phyloP scores from a whole-genome alignment of 2,888 invertebrate species.

The Cataglyphis altisquamis region DNA sequence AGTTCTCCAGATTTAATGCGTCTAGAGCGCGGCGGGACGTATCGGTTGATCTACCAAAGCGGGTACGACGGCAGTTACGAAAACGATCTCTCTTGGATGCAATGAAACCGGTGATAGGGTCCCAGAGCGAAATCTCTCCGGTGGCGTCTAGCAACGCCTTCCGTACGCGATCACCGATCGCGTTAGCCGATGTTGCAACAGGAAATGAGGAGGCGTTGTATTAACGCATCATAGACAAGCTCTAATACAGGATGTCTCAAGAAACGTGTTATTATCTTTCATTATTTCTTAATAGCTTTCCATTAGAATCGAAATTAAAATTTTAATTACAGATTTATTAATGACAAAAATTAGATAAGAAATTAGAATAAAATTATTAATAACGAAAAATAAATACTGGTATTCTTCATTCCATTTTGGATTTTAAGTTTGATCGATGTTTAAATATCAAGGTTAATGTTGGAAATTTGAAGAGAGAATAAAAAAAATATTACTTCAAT shows the following conservation, averaged over 20 bases:
- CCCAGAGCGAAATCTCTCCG: constrained; percentile 23
- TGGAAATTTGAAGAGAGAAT: neutral
- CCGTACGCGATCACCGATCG: constrained; percentile 38
- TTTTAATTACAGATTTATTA: neutral
- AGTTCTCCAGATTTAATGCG: constrained; percentile 50
- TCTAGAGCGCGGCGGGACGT: constrained; percentile 41
- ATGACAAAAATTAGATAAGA: neutral
- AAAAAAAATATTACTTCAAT: neutral
- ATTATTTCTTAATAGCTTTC: neutral
- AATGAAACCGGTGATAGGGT: constrained; percentile 30
- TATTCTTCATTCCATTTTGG: too few species aligned
- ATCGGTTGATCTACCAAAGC: constrained; percentile 25
- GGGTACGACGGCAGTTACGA: constrained; percentile 23
- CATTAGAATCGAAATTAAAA: neutral
- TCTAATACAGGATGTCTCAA: neutral
- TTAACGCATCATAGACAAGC: constrained; percentile 5
- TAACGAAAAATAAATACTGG: neutral
- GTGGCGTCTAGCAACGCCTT: constrained; percentile 35
- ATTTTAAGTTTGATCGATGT: too few species aligned
- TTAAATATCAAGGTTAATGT: neutral
- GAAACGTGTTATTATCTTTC: neutral
- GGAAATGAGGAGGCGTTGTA: constrained; percentile 12
- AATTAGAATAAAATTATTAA: neutral
- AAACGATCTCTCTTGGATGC: constrained; percentile 33
- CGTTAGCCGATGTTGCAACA: constrained; percentile 8